Evolutionary conservation across 2,888 invertebrate genomes (phyloP).

Genomic region (Drosophila paramelanica): DNA sequence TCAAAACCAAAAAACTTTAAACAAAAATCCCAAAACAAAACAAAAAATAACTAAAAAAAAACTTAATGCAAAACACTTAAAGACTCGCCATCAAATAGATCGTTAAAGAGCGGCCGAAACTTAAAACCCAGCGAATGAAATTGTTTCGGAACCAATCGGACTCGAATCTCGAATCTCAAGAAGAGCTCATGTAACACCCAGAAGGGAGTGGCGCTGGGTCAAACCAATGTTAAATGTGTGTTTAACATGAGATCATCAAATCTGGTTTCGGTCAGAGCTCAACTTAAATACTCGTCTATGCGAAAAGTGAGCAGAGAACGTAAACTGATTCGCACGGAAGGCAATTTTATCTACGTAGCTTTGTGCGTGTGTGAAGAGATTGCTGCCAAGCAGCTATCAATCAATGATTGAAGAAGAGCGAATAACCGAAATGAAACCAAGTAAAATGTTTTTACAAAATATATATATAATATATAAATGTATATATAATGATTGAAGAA

Average conservation of each 20-base stretch:
- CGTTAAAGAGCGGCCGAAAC: constrained; percentile 12
- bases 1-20: constrained; percentile 23
- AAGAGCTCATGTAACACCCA: constrained; percentile 20
- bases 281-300: not conserved
- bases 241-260: constrained; percentile 49
- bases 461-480: no score
- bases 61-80: constrained; percentile 29
- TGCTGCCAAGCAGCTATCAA: not conserved
- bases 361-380: not conserved
- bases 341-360: not conserved
- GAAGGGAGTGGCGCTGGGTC: constrained; percentile 41
- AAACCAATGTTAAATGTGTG: constrained; percentile 8
- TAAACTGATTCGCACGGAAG: constrained; percentile 22
- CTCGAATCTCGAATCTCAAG: not conserved
- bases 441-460: no score
- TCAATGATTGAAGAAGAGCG: not conserved
- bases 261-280: constrained; percentile 13
- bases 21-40: constrained; percentile 7
- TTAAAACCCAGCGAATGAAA: constrained; percentile 5
- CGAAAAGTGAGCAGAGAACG: constrained; percentile 18
- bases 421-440: not conserved
- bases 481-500: not conserved
- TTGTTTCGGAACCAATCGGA: constrained; percentile 6
- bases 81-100: constrained; percentile 5
- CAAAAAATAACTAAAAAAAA: not conserved